Evolutionary conservation across 2,113 vertebrate species (phyloP).

Genomic region (Pungitius pungitius): DNA sequence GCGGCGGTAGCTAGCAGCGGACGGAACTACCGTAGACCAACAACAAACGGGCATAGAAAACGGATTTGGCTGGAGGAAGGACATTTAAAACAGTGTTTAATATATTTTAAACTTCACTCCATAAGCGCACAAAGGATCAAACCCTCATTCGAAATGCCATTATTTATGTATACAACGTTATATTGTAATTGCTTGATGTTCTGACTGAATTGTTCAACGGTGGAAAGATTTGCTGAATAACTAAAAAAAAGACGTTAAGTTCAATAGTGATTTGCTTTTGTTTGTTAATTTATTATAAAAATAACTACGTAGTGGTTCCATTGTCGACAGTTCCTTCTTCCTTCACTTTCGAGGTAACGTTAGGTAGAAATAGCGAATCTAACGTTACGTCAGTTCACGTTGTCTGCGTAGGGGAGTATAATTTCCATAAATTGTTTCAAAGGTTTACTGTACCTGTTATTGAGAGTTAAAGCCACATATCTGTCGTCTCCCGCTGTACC

Average conservation of each 20-base stretch:
- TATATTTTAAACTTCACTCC: not conserved
- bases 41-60: conserved; percentile 6
- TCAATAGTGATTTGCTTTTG: too few relatives aligned
- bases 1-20: not conserved
- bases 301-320: not conserved
- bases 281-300: not conserved
- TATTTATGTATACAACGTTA: not conserved
- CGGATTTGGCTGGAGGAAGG: not conserved
- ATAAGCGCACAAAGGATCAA: not conserved
- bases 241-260: not conserved
- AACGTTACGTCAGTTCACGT: not conserved
- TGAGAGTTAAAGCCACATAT: conserved; percentile 66
- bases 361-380: not conserved
- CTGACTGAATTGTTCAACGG: not conserved
- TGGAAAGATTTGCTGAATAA: not conserved
- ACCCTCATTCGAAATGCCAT: not conserved
- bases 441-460: conserved; percentile 48
- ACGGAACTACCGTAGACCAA: not conserved
- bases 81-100: not conserved
- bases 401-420: not conserved
- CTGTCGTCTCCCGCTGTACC: conserved; percentile 1
- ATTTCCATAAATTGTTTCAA: not conserved
- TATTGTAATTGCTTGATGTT: not conserved
- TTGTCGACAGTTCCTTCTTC: conserved; percentile 1
- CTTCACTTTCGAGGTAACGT: not conserved